Conservation (phyloP, 1,140 invertebrate genomes). For the Sipha flava region DNA sequence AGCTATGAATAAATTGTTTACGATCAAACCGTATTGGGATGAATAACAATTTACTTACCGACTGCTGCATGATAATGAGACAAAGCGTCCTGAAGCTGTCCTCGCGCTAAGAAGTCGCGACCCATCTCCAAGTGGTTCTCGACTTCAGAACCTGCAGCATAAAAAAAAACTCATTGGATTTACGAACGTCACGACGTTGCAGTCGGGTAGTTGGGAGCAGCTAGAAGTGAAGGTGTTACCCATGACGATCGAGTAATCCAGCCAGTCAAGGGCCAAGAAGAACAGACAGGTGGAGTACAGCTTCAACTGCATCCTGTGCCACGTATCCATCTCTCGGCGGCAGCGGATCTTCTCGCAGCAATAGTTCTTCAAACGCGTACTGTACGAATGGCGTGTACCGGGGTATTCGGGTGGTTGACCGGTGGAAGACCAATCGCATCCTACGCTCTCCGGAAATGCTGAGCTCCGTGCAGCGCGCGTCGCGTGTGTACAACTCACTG, state of each 20-base stretch:
- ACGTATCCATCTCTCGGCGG: not conserved
- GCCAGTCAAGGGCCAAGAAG: slow-evolving; percentile 17
- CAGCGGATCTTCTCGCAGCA: not conserved
- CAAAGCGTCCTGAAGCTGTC: slow-evolving; percentile 91
- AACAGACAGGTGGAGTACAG: slow-evolving; percentile 18
- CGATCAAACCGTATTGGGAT: too few relatives aligned
- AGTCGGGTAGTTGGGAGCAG: too few relatives aligned
- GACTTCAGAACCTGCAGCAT: slow-evolving; percentile 60
- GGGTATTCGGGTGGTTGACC: not conserved
- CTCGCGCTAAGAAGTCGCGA: slow-evolving; percentile 76
- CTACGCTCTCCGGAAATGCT: not conserved
- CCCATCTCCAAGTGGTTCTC: slow-evolving; percentile 89
- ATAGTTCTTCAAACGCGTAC: too few relatives aligned
- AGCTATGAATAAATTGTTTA: too few relatives aligned
- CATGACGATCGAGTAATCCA: not conserved
- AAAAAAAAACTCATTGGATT: too few relatives aligned
- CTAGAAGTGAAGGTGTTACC: not conserved
- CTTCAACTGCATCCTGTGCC: not conserved
- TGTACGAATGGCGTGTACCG: too few relatives aligned
- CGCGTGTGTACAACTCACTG: too few relatives aligned
- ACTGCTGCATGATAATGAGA: slow-evolving; percentile 97
- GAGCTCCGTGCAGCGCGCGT: not conserved
- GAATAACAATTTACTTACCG: slow-evolving; percentile 63
- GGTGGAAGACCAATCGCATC: not conserved
- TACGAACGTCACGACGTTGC: too few relatives aligned